phyloP scores from a whole-genome alignment of 2,888 invertebrate species.

The Parascotia fuliginaria region DNA sequence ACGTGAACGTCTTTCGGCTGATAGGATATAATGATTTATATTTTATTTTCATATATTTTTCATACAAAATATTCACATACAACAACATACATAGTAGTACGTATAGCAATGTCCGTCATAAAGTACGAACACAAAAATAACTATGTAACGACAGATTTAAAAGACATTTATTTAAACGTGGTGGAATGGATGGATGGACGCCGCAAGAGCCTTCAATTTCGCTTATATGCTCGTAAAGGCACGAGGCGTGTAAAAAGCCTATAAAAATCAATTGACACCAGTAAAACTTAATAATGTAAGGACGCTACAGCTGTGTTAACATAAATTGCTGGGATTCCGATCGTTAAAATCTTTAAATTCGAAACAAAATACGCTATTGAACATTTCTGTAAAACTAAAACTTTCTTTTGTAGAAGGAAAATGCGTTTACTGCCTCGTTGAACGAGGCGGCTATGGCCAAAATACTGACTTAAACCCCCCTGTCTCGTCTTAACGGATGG shows the following conservation, averaged over 20 bases:
- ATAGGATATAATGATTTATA: too few species aligned
- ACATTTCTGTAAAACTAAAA: too few species aligned
- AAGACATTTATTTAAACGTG: constrained; percentile 31
- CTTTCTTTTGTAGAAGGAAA: too few species aligned
- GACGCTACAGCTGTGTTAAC: constrained; percentile 51
- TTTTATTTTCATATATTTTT: too few species aligned
- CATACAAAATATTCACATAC: constrained; percentile 2
- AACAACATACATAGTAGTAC: constrained; percentile 1
- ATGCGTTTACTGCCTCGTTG: too few species aligned
- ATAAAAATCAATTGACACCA: constrained; percentile 80
- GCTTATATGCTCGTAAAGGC: constrained; percentile 71
- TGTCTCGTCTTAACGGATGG: too few species aligned
- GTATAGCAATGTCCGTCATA: constrained; percentile 9
- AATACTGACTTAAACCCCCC: too few species aligned
- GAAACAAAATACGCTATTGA: background rate
- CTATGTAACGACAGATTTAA: constrained; percentile 43
- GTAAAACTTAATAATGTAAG: constrained; percentile 62
- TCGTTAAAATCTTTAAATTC: background rate
- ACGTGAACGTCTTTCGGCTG: too few species aligned
- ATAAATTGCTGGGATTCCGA: constrained; percentile 53
- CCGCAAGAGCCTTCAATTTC: constrained; percentile 56
- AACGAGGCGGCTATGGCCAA: too few species aligned
- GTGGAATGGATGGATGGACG: constrained; percentile 25
- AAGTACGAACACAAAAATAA: constrained; percentile 29
- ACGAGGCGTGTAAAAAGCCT: constrained; percentile 69